Base-by-base conservation (phyloP, 2,888 invertebrate genomes). In the Mythimna ferrago region DNA sequence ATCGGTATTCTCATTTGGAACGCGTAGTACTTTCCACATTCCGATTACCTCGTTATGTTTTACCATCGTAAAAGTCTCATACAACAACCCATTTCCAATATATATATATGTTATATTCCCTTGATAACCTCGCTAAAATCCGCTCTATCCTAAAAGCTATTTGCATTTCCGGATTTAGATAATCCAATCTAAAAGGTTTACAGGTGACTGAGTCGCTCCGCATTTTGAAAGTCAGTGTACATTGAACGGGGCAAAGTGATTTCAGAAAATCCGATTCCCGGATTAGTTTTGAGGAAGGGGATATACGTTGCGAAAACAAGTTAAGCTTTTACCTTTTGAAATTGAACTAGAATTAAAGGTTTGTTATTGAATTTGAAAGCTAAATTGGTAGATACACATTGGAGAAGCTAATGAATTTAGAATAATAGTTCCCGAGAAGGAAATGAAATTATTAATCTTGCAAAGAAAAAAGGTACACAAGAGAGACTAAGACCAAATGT, bases 151-250 rank as follows among this genome's bases (percentile, higher is more conserved):
- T 65, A 32, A 71, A 78, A 78, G 56, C 78, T 78, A 78, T 81
- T 81, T 81, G 82, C 82, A 78, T 78, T 78, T 70, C 71, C 78
- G 53, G 67, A 66, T 82, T 71, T 51, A 78, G 70, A 78, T 81
- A 78, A 81, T 81, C 82, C 82, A 81, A 82, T 81, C 78, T 74
- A 71, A 78, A 82, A 81, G 82, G 68, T 71, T 82, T 79, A 72
- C 81, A 81, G 82, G 81, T 82, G 79, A 82, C 66, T 66, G 82
- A 67, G 76, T 68, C 70, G 65, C 80, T 69, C 54, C 32, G 63
- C 56, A 65, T 67, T 82, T 82, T 80, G 71, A 81, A 80, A 82
- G 80, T 82, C 80, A 73, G 65, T 71, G 60, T 74, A 83, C 60
- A 78, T 74, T 69, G 75, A 69, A 70, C 76, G 58, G 64, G 48